phyloP scores from a whole-genome alignment of 1,140 invertebrate genomes.

The Nasonia longicornis region DNA sequence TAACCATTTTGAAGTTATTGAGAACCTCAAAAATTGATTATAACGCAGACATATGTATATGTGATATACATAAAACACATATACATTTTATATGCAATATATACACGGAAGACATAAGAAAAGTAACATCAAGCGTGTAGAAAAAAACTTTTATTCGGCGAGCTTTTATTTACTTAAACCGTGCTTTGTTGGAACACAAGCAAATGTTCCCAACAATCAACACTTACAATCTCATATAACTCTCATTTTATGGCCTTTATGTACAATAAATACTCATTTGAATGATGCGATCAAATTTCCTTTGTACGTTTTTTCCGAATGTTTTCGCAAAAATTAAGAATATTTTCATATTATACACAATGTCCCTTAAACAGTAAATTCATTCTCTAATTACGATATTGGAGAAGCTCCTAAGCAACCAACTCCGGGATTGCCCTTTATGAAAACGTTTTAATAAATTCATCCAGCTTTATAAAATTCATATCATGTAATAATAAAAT shows the following conservation, averaged over 20 bases:
- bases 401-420: conserved; percentile 12
- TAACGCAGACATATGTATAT: conserved; percentile 33
- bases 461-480: conserved; percentile 23
- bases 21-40: conserved; percentile 42
- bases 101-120: conserved; percentile 55
- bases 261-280: conserved; percentile 46
- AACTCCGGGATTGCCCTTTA: not conserved
- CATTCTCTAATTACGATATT: conserved; percentile 25
- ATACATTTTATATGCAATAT: conserved; percentile 35
- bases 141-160: conserved; percentile 47
- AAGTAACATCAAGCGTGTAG: conserved; percentile 50
- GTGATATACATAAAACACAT: conserved; percentile 25
- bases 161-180: conserved; percentile 45
- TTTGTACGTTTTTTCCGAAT: conserved; percentile 14
- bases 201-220: conserved; percentile 24
- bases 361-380: conserved; percentile 30
- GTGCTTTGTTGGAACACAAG: conserved; percentile 33
- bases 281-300: conserved; percentile 1
- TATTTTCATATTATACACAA: conserved; percentile 37
- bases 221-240: conserved; percentile 45
- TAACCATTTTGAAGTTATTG: conserved; percentile 40
- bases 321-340: conserved; percentile 17
- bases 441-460: conserved; percentile 30
- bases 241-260: conserved; percentile 35
- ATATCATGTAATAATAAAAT: conserved; percentile 29